These are phyloP conservation scores for Dendrophyllia cribrosa DNA, from an alignment of 64 coral and sea anemone species.

Conservation along the genomic window DNA sequence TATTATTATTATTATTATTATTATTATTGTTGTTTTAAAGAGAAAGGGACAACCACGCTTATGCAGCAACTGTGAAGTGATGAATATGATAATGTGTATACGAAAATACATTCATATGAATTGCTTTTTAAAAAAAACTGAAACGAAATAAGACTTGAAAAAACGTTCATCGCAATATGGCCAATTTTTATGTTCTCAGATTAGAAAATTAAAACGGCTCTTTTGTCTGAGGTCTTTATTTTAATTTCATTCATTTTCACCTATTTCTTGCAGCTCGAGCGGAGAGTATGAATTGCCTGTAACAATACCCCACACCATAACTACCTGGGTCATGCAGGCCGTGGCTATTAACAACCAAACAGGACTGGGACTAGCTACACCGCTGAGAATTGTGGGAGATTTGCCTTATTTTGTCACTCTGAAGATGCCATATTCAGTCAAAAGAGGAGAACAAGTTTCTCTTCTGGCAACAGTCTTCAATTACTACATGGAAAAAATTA, in stretches of 20 bases:
- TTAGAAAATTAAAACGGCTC: no score
- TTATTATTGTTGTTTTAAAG: no score
- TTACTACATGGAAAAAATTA: neutral
- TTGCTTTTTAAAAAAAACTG: no score
- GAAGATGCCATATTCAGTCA: constrained; percentile 93
- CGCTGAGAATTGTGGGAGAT: constrained; percentile 64
- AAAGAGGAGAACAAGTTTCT: constrained; percentile 92
- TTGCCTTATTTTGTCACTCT: constrained; percentile 75
- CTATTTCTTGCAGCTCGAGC: constrained; percentile 8
- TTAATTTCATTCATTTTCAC: neutral
- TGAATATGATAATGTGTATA: no score
- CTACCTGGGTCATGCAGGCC: constrained; percentile 92
- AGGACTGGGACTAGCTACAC: constrained; percentile 89
- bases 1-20: no score
- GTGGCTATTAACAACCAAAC: constrained; percentile 90
- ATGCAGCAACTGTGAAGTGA: no score
- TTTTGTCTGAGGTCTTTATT: no score
- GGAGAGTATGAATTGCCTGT: constrained; percentile 12
- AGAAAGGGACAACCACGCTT: no score
- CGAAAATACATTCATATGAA: no score
- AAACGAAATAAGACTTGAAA: no score
- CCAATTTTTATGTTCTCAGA: no score
- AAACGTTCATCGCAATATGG: no score
- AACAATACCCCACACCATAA: constrained; percentile 92
- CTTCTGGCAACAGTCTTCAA: constrained; percentile 86